Conservation (phyloP, 2,113 vertebrate genomes). For the Callopanchax toddi region DNA sequence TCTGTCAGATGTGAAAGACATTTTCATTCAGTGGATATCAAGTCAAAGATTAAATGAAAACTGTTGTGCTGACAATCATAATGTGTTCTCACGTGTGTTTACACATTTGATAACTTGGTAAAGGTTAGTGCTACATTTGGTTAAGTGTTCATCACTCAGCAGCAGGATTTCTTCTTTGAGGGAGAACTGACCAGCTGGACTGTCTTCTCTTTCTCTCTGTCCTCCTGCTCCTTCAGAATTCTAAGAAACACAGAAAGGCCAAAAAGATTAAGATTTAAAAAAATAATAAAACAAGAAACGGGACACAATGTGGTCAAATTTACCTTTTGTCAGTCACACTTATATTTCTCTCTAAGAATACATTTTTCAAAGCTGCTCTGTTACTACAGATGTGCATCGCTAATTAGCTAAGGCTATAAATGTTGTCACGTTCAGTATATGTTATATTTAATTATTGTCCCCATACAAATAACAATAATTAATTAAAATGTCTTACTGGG, state of each 20-base stretch:
- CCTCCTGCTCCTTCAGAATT: constrained; percentile 88
- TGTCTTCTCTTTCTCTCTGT: constrained; percentile 86
- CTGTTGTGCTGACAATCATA: constrained; percentile 18
- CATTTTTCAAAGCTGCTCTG: no score
- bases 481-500: no score
- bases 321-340: rapidly evolving
- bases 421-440: no score
- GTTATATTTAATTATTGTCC: no score
- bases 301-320: background rate
- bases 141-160: constrained; percentile 54
- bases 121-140: constrained; percentile 33
- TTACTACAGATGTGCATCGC: no score
- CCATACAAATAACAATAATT: no score
- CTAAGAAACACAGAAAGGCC: constrained; percentile 60
- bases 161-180: constrained; percentile 86
- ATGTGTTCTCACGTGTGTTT: constrained; percentile 5
- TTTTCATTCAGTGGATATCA: background rate
- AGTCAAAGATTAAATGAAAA: constrained; percentile 15
- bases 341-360: no score
- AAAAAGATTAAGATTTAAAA: no score
- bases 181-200: constrained; percentile 71
- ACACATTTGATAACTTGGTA: background rate
- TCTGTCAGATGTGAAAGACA: background rate
- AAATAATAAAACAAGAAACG: background rate
- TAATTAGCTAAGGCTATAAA: no score